phyloP scores from a whole-genome alignment of 2,888 invertebrate genomes.

The Scaptomyza flava region DNA sequence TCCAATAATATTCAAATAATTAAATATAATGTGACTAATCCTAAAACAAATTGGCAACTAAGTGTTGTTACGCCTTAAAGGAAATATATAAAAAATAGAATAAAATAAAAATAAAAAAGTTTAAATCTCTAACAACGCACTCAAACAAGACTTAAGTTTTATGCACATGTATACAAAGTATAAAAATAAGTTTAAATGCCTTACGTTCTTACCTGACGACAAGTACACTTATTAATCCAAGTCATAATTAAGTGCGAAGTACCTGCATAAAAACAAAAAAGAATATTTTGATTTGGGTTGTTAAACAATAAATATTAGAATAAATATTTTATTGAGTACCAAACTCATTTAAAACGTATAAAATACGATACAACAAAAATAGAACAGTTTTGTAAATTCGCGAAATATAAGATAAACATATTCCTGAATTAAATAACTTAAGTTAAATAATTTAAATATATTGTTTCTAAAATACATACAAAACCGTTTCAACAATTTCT shows the following conservation, averaged over 20 bases:
- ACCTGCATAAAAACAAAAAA: conserved; percentile 63
- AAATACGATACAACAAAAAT: background rate
- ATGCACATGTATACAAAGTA: conserved; percentile 30
- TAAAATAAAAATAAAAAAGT: conserved; percentile 10
- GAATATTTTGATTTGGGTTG: conserved; percentile 11
- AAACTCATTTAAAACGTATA: background rate
- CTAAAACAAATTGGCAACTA: background rate
- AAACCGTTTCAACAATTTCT: background rate
- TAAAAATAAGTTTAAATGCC: conserved; percentile 29
- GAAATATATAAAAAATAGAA: background rate
- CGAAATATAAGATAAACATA: no score
- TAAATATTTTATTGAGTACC: background rate
- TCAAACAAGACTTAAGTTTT: conserved; percentile 39
- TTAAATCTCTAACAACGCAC: conserved; percentile 35
- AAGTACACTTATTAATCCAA: conserved; percentile 5
- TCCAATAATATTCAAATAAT: conserved; percentile 20
- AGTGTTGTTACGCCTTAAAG: conserved; percentile 9
- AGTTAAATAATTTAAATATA: no score
- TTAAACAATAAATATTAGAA: conserved; percentile 9
- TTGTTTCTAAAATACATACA: background rate
- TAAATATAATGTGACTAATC: conserved; percentile 2
- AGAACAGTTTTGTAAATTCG: background rate
- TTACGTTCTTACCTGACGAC: conserved; percentile 30
- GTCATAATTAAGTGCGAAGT: conserved; percentile 47
- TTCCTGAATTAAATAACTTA: no score